Evolutionary conservation across 1,140 invertebrate species (phyloP), one percentile per base, ranked within the genome.

Genomic region (Mesaphorura yosii): DNA sequence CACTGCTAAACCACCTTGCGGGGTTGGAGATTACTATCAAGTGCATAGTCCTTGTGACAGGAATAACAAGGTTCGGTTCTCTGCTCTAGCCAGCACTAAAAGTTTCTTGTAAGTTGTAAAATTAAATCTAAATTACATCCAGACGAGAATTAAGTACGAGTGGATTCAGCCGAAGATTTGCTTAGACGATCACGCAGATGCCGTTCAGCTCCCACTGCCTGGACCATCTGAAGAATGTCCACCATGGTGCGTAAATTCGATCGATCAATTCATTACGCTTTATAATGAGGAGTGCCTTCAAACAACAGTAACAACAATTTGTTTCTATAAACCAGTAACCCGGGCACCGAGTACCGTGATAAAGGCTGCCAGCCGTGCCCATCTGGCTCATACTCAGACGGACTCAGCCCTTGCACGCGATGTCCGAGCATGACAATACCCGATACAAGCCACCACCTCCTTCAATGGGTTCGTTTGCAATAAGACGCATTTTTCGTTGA

Each of bases 151-250:
- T 4, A 60, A 64, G 26, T 78, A 75, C 64, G 68, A 70, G 48
- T 78, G 77, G 75, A 67, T 78, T 26, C 64, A 73, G 55, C 78
- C 77, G 12, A 69, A 72, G 55, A 72, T 78, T 25, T 80, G 78
- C 59, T 61, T 69, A 12, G 68, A 69, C 26, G 66, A 71, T 45
- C 28, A 69, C 7, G 52, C 63, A 7, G 65, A 60, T 1, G 66
- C 73, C 0, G 69, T 66, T 3, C 50, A 64, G 1, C 63, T 77
- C 0, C 75, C 75, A 6, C 53, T 64, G 3, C 61, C 67, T 22
- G 66, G 64, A 1, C 52, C 63, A 15, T 51, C 62, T 3, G 63
- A 64, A 45, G 60, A 65, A 3, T 78, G 76, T 64, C 73, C 74
- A 0, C 48, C 46, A 6, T 48, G 46, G 22, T 26, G 37, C 29